Evolutionary conservation across 2,113 vertebrate genomes (phyloP).

Genomic region (Tapirus terrestris): DNA sequence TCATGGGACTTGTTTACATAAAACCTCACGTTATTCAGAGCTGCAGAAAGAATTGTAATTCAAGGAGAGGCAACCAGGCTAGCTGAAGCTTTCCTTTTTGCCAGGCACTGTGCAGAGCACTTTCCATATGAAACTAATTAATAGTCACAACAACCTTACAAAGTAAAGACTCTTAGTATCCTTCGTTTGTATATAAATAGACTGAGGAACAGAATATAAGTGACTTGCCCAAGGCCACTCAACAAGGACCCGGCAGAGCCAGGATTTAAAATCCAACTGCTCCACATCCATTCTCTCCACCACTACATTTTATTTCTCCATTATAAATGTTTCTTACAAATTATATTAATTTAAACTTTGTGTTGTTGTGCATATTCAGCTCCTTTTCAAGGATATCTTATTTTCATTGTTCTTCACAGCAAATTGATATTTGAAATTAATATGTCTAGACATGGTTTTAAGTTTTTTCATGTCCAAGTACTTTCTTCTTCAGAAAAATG

Average conservation of each 20-base stretch:
- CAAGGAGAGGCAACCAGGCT: neutral
- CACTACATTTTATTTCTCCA: neutral
- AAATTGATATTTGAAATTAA: neutral
- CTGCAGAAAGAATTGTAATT: neutral
- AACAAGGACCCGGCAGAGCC: neutral
- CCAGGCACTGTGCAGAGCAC: neutral
- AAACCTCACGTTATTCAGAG: neutral
- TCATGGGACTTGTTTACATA: neutral
- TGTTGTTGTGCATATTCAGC: neutral
- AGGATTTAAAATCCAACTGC: neutral
- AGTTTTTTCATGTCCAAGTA: neutral
- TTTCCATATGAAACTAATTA: neutral
- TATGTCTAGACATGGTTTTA: neutral
- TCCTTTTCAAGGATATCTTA: neutral
- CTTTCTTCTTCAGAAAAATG: neutral
- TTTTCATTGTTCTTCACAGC: neutral
- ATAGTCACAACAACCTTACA: neutral
- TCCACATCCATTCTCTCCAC: neutral
- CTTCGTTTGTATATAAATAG: neutral
- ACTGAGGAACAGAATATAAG: neutral
- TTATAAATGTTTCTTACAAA: neutral
- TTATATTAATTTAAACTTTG: neutral
- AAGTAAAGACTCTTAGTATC: neutral
- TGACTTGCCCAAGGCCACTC: neutral
- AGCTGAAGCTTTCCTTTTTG: neutral